Evolutionary conservation across 2,113 vertebrate species (phyloP), one percentile per base, ranked within the genome.

Genomic region (Dascyllus trimaculatus): DNA sequence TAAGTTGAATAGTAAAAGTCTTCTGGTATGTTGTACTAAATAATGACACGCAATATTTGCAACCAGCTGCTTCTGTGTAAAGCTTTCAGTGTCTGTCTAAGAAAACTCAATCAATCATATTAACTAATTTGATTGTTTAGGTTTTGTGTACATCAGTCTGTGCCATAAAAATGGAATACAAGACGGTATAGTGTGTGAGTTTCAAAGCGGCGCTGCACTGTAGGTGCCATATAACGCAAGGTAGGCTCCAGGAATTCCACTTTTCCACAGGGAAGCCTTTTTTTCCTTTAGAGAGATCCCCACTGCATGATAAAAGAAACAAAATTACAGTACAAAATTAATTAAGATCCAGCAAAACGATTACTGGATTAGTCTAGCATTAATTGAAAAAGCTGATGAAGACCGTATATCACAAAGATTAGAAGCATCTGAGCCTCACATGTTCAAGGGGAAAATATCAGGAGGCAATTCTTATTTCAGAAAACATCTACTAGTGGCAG

Each of bases 281-380:
- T 77, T 71, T 60, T 43, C 64, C 57, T 79, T 75, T 46, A 79
- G 62, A 84, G 58, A 86, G 84, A 89, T 90, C 49, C 59, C 43
- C 24, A 19, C 53, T 68, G 48, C 52, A 75, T 60, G 87, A 93
- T 90, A 85, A 88, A 73, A 69, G 81, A 71, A 88, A 85, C 69
- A 85, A 91, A 90, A 85, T 89, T 84, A 83, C 78, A 81, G 49
- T 63, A 74, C 63, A 81, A 88, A 92, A 93, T 91, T 90, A 91
- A 93, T 93, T 92, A 94, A 93, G 93, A 94, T 93, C 80, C 69
- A 71, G 75, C 64, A 56, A 77, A 80, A 71, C 11, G 90, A 92
- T 93, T 92, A 92, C 71, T 84, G 86, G 90, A 89, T 92, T 91
- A 90, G 85, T 46, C 59, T 65, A 29, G 56, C 62, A 82, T 80